Percentiles rank a stretch among this genome's conserved stretches.
Evolutionary conservation across 2,888 invertebrate species (phyloP).

Genomic region (Sinotaia quadrata): DNA sequence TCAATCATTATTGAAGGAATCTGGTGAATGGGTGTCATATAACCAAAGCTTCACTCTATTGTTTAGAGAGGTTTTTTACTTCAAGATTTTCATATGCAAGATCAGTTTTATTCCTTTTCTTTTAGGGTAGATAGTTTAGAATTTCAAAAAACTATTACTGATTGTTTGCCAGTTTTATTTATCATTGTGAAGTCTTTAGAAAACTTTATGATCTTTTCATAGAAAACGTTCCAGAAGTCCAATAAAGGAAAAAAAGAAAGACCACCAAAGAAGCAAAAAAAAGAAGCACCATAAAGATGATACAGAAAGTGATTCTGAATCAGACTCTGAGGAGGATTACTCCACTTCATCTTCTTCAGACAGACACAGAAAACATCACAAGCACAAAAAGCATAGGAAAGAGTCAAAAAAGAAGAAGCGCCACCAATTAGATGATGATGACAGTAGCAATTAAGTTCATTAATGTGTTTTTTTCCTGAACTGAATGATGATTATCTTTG

Average conservation of each 20-base stretch:
- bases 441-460: background rate
- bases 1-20: too few relatives aligned
- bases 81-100: too few relatives aligned
- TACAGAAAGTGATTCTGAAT: background rate
- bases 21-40: too few relatives aligned
- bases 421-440: background rate
- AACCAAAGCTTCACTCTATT: too few relatives aligned
- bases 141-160: too few relatives aligned
- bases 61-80: too few relatives aligned
- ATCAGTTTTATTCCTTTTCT: too few relatives aligned
- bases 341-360: background rate
- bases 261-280: constrained; percentile 18
- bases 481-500: too few relatives aligned
- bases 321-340: constrained; percentile 2
- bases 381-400: constrained; percentile 17
- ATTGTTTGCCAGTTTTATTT: too few relatives aligned
- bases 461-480: too few relatives aligned
- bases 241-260: background rate
- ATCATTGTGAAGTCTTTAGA: background rate
- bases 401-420: constrained; percentile 8
- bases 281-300: background rate
- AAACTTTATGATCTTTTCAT: background rate
- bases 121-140: too few relatives aligned
- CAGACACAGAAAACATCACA: background rate
- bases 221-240: constrained; percentile 10